Evolutionary conservation across 1,140 invertebrate genomes (phyloP).

Genomic region (Drosophila willistoni): DNA sequence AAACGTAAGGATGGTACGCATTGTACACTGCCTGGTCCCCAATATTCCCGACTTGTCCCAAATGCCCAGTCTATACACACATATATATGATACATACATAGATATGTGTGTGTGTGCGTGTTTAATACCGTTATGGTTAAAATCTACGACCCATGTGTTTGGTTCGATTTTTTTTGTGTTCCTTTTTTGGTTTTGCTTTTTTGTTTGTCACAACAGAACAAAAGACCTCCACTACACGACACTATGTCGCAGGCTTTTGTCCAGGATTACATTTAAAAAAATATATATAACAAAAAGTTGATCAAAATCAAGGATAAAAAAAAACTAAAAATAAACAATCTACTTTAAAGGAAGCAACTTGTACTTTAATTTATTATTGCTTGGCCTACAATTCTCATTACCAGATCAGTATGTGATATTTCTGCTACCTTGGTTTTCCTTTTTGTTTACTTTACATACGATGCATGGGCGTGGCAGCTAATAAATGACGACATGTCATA

Average conservation of each 20-base stretch:
- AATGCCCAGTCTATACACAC: conserved; percentile 3
- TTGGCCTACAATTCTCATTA: too few species aligned
- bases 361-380: too few species aligned
- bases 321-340: not conserved
- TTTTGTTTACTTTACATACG: too few species aligned
- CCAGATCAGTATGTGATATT: too few species aligned
- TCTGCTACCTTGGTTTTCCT: too few species aligned
- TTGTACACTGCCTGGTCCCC: conserved; percentile 9
- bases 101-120: not conserved
- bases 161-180: not conserved
- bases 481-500: conserved; percentile 74
- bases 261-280: not conserved
- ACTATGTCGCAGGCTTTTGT: not conserved
- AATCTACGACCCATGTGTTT: not conserved
- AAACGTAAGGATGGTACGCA: conserved; percentile 25
- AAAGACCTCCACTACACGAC: not conserved
- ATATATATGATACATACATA: not conserved
- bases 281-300: not conserved
- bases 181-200: too few species aligned
- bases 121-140: conserved; percentile 14
- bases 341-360: too few species aligned
- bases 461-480: conserved; percentile 36
- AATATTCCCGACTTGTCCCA: conserved; percentile 1
- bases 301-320: not conserved
- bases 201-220: not conserved